A percentile compares a stretch with the other conserved stretches of the same genome.
Conservation (phyloP, 2,113 vertebrate species). For the Megaleporinus macrocephalus region DNA sequence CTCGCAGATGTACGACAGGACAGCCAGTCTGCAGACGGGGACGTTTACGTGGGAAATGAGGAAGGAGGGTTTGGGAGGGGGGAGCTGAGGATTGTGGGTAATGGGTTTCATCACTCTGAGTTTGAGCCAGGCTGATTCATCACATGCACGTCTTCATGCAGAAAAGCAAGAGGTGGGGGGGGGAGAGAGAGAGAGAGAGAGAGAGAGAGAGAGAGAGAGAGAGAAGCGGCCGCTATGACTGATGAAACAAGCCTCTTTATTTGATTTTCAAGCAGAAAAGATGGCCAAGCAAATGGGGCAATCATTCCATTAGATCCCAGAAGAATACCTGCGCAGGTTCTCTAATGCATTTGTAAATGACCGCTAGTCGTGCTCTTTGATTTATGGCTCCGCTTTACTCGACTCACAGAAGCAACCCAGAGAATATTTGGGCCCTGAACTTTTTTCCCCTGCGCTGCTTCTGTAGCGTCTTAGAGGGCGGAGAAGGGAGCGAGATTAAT, state of each 20-base stretch:
- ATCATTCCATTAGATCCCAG: constrained; percentile 13
- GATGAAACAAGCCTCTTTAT: constrained; percentile 23
- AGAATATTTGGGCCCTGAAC: neutral
- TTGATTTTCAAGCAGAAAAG: constrained; percentile 32
- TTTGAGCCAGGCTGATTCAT: constrained; percentile 19
- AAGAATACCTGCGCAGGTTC: neutral
- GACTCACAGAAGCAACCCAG: neutral
- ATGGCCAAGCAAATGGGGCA: constrained; percentile 21
- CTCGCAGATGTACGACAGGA: constrained; percentile 12
- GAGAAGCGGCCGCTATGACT: neutral
- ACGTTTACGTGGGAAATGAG: constrained; percentile 18
- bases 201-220: no score
- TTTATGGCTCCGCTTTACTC: constrained; percentile 21
- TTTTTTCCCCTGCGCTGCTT: neutral
- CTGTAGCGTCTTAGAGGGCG: neutral
- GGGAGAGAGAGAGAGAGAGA: neutral
- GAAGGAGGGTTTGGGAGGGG: neutral
- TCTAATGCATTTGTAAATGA: constrained; percentile 9
- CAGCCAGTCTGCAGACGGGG: neutral
- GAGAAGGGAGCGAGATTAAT: neutral
- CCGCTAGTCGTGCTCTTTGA: constrained; percentile 5
- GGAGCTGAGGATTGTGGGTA: constrained; percentile 42
- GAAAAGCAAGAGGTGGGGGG: no score
- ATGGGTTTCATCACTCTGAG: constrained; percentile 45
- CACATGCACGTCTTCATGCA: neutral